These are phyloP conservation scores for Diachasmimorpha longicaudata DNA, from an alignment of 1,140 invertebrate species.

Conservation along the genomic window DNA sequence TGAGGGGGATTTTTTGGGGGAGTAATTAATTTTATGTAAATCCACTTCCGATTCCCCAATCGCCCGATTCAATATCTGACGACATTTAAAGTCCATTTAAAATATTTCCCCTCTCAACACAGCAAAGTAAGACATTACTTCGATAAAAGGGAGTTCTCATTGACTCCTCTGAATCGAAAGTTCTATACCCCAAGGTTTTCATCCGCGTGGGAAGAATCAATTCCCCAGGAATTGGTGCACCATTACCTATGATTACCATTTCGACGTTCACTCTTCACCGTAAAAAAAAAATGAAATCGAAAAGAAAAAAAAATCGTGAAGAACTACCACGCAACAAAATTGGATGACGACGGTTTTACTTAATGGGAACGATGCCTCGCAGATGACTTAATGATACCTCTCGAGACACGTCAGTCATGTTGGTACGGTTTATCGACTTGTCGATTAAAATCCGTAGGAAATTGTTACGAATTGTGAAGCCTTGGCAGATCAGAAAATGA, in stretches of 20 bases:
- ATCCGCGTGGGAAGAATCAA: not conserved
- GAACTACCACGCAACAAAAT: not conserved
- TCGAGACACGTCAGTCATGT: conserved; percentile 10
- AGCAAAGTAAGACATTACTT: too few relatives aligned
- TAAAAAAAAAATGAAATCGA: not conserved
- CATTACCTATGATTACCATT: conserved; percentile 2
- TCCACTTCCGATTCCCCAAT: too few relatives aligned
- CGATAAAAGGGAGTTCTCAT: not conserved
- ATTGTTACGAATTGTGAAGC: not conserved
- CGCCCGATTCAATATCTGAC: too few relatives aligned
- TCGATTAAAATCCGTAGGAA: conserved; percentile 1
- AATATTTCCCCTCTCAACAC: too few relatives aligned
- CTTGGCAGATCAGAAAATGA: not conserved
- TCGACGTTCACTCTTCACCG: not conserved
- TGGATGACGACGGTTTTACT: conserved; percentile 6
- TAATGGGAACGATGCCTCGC: not conserved
- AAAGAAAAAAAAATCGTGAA: not conserved
- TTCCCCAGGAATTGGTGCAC: not conserved
- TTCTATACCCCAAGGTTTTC: not conserved
- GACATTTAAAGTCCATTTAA: too few relatives aligned
- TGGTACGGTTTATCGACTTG: not conserved
- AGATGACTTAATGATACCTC: conserved; percentile 3
- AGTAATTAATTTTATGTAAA: too few relatives aligned
- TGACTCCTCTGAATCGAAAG: not conserved
- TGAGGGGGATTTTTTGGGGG: too few relatives aligned